These are phyloP conservation scores for Drosophila melanocephala DNA, from an alignment of 2,888 invertebrate species.

Conservation along the genomic window DNA sequence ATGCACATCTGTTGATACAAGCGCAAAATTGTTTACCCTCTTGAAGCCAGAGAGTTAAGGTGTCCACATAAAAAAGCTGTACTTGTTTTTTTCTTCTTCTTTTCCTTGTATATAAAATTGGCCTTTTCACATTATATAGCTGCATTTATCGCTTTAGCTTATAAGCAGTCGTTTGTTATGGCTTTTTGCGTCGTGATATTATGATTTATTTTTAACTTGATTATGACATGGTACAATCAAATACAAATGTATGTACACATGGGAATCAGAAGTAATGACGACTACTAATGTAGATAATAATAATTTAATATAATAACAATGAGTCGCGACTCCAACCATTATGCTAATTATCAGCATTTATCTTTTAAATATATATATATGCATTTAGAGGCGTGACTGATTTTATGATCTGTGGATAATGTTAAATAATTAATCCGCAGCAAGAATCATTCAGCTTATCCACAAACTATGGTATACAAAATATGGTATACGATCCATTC, in stretches of 20 bases:
- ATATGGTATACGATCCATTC: background rate
- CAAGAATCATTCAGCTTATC: background rate
- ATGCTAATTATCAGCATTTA: slow-evolving; percentile 48
- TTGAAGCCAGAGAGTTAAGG: background rate
- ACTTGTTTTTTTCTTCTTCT: background rate
- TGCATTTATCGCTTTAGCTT: slow-evolving; percentile 1
- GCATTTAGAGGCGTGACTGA: background rate
- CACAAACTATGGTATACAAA: background rate
- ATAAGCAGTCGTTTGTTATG: background rate
- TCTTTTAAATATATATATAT: slow-evolving; percentile 13
- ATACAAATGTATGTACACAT: background rate
- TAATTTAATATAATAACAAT: slow-evolving; percentile 44
- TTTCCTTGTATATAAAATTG: background rate
- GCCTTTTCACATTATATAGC: background rate
- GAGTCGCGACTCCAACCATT: slow-evolving; percentile 33
- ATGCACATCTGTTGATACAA: background rate
- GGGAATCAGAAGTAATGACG: slow-evolving; percentile 15
- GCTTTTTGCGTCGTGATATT: slow-evolving; percentile 34
- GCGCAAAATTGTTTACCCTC: background rate
- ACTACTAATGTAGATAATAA: slow-evolving; percentile 43
- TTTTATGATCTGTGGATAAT: background rate
- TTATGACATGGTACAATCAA: slow-evolving; percentile 55
- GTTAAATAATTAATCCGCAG: background rate
- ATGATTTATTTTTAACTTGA: slow-evolving; percentile 67
- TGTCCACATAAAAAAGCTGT: background rate